A percentile compares a stretch with the other conserved stretches of the same genome.
Conservation (phyloP, 2,888 invertebrate species). For the Aethes cnicana region DNA sequence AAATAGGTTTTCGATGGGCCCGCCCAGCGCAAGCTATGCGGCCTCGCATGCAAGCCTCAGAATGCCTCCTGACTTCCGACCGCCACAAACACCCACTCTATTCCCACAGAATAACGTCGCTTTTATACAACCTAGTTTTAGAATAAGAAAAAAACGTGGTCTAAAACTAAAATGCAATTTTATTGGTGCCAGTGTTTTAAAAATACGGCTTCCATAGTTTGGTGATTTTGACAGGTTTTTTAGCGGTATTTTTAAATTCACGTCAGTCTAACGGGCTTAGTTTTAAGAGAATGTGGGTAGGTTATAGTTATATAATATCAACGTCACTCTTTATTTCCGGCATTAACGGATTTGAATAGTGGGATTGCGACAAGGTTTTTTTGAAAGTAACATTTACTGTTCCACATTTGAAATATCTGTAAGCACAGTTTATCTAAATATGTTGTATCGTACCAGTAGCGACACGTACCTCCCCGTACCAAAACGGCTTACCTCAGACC, state of each 20-base stretch:
- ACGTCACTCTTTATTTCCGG: too few species aligned
- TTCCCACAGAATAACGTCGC: background rate
- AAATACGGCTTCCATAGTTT: conserved; percentile 7
- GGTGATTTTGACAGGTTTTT: conserved; percentile 16
- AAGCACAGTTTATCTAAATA: too few species aligned
- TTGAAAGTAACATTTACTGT: too few species aligned
- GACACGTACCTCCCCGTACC: too few species aligned
- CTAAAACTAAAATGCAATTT: conserved; percentile 10
- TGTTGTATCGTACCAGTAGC: too few species aligned
- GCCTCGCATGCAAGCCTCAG: conserved; percentile 24
- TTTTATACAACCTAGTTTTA: background rate
- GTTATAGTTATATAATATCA: too few species aligned
- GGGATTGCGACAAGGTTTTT: too few species aligned
- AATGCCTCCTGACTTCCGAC: conserved; percentile 6
- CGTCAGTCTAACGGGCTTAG: background rate
- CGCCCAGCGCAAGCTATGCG: conserved; percentile 11
- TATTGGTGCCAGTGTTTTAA: conserved; percentile 19
- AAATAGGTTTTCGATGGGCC: conserved; percentile 25
- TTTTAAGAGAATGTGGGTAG: too few species aligned
- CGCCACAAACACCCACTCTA: conserved; percentile 3
- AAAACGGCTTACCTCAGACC: too few species aligned
- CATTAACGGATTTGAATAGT: too few species aligned
- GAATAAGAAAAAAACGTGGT: conserved; percentile 3
- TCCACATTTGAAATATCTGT: too few species aligned
- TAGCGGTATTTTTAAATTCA: background rate